These are phyloP conservation scores for Heliconius ismenius DNA, from an alignment of 2,888 invertebrate species.

Conservation along the genomic window DNA sequence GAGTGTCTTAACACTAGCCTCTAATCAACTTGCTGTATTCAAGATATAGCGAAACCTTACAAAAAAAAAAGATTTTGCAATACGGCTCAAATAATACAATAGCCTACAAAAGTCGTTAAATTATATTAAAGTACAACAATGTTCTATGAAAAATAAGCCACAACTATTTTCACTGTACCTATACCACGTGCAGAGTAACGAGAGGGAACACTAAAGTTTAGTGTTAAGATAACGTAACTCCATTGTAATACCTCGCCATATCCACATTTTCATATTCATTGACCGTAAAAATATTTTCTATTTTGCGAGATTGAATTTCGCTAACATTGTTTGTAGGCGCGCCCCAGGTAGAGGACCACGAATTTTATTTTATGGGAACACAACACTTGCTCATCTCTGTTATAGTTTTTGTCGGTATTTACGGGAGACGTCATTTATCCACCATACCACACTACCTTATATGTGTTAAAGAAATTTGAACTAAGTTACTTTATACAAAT, in stretches of 20 bases:
- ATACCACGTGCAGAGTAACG: constrained; percentile 34
- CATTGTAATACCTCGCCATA: constrained; percentile 53
- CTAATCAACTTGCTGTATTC: no score
- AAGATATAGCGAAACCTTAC: no score
- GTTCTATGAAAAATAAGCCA: constrained; percentile 29
- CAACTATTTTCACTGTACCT: constrained; percentile 8
- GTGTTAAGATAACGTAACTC: constrained; percentile 60
- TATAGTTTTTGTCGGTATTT: constrained; percentile 45
- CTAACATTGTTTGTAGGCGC: constrained; percentile 75
- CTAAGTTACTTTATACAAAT: constrained; percentile 34
- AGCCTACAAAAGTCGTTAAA: constrained; percentile 1
- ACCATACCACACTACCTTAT: constrained; percentile 38
- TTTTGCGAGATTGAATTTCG: constrained; percentile 77
- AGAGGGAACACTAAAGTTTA: constrained; percentile 50
- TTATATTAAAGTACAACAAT: constrained; percentile 23
- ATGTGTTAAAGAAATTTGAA: constrained; percentile 41
- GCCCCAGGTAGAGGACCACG: constrained; percentile 60
- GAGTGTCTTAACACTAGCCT: no score
- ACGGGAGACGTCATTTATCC: constrained; percentile 43
- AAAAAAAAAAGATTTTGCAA: background rate
- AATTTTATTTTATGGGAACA: constrained; percentile 61
- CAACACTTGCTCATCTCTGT: constrained; percentile 47
- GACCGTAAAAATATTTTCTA: constrained; percentile 79
- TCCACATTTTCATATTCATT: constrained; percentile 77
- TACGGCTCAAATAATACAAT: background rate